Base-by-base conservation (phyloP, 2,113 vertebrate genomes). In the Campylorhamphus procurvoides region DNA sequence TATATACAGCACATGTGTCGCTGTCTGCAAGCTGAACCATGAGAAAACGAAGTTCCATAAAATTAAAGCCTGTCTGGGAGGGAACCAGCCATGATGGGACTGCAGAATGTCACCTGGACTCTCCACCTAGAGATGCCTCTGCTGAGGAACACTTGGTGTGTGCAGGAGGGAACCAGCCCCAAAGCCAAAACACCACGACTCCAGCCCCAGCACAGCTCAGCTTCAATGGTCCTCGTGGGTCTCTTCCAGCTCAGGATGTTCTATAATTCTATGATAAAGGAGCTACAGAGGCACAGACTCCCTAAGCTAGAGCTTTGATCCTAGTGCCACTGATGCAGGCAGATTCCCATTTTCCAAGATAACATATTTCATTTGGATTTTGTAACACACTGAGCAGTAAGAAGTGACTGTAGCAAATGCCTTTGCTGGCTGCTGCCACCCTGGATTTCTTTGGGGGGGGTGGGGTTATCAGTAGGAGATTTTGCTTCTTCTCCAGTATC, bases 201-300 rank as follows among this genome's bases (percentile, higher is more conserved):
- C 72, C n/a, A 39, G 31, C 10, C 55, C 55, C 6, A 0, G 35
- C 33, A 8, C 0, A 0, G 62, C 39, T 68, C 31, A 0, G 47
- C n/a, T 75, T 55, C 18, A 11, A 5, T 69, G 55, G 20, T 13
- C 39, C 62, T 40, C 53, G n/a, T 59, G 77, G 13, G 39, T 46
- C 33, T n/a, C 29, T 68, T 55, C 71, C 78, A 68, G 25, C 9
- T 31, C 29, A 46, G 28, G 27, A 18, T 40, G 14, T 25, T 75
- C 62, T 8, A 2, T 35, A 75, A 46, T 60, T 69, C 47, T 35
- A 23, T 55, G 17, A 69, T 23, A 47, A 53, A 83, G n/a, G 17
- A 58, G 56, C n/a, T 60, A 23, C 35, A 68, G 44, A 84, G 40
- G 44, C 35, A 8, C 35, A 52, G 52, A 62, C 20, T 25, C 56